phyloP scores from a whole-genome alignment of 2,113 vertebrate genomes.

The Microcebus jonahi region DNA sequence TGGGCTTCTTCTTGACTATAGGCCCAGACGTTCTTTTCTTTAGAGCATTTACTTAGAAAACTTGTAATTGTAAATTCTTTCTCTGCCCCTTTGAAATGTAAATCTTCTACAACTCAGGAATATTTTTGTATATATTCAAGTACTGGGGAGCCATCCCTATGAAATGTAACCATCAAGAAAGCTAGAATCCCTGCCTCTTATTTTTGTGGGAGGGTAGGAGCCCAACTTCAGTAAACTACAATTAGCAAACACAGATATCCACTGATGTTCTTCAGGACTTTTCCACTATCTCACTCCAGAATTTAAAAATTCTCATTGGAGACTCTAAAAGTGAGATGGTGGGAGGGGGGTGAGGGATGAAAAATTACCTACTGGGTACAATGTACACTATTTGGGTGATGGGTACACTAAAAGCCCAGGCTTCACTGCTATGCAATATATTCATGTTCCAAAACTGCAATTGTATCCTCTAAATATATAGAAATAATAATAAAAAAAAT shows the following conservation, averaged over 20 bases:
- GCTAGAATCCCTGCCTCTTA: neutral
- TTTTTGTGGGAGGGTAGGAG: neutral
- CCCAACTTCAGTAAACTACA: neutral
- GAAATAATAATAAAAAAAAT: too few species aligned
- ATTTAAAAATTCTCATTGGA: neutral
- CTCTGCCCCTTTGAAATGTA: neutral
- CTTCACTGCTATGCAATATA: too few species aligned
- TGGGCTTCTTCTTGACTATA: neutral
- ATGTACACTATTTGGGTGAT: too few species aligned
- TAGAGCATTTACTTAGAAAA: neutral
- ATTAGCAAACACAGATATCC: neutral
- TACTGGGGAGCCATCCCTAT: neutral
- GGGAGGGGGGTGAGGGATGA: too few species aligned
- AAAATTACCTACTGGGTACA: too few species aligned
- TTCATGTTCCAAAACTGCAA: too few species aligned
- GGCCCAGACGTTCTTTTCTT: neutral
- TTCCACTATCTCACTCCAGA: neutral
- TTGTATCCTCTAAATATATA: too few species aligned
- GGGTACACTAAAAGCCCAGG: too few species aligned
- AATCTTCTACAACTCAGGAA: neutral
- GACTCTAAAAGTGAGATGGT: too few species aligned
- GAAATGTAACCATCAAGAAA: conserved; percentile 20
- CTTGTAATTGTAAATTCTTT: neutral
- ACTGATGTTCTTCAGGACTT: neutral
- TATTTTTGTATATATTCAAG: neutral